These are phyloP conservation scores for Punctoribates punctum DNA, from an alignment of 2,888 invertebrate species.

Conservation along the genomic window DNA sequence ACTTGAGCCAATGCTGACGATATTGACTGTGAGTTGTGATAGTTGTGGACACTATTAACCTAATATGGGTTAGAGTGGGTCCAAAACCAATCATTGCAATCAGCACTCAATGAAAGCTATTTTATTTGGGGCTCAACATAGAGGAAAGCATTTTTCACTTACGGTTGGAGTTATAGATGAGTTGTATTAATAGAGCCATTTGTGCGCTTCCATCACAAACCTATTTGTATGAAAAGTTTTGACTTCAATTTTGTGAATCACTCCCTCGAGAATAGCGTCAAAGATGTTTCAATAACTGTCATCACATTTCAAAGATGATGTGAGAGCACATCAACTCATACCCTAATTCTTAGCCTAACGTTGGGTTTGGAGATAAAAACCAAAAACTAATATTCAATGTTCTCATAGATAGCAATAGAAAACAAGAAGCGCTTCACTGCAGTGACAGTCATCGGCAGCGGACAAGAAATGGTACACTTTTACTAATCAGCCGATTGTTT, in stretches of 20 bases:
- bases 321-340: not conserved
- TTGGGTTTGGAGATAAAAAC: not conserved
- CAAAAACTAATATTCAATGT: not conserved
- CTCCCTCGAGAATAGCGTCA: not conserved
- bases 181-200: not conserved
- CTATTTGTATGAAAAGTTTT: not conserved
- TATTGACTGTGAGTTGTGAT: not conserved
- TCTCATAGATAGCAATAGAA: not conserved
- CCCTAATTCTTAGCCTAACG: not conserved
- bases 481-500: slow-evolving; percentile 19
- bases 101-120: not conserved
- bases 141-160: not conserved
- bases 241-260: not conserved
- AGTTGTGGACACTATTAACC: not conserved
- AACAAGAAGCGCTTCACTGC: not conserved
- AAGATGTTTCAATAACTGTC: slow-evolving; percentile 19
- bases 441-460: not conserved
- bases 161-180: not conserved
- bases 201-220: not conserved
- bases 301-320: slow-evolving; percentile 12
- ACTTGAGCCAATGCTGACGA: not conserved
- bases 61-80: not conserved
- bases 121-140: not conserved
- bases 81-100: not conserved
- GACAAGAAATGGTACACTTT: not conserved